Percentiles rank a stretch among this genome's conserved stretches.
These are phyloP conservation scores for Cynaeus angustus DNA, from an alignment of 2,888 invertebrate genomes.

Conservation along the genomic window DNA sequence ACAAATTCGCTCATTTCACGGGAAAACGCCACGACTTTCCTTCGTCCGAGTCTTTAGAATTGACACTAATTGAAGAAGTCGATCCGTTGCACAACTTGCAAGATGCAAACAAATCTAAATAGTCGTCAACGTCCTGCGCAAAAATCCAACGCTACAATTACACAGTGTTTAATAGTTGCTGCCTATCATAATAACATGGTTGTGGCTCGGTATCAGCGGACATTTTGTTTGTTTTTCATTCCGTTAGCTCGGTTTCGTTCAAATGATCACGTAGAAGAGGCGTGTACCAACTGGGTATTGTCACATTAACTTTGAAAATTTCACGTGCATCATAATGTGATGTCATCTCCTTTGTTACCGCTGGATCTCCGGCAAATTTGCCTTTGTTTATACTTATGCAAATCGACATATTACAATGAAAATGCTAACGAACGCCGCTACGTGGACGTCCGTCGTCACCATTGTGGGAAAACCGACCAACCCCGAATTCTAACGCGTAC, in stretches of 20 bases:
- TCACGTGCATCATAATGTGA: constrained; percentile 53
- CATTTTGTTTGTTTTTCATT: constrained; percentile 51
- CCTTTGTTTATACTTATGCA: constrained; percentile 45
- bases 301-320: constrained; percentile 54
- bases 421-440: constrained; percentile 26
- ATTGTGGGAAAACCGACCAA: constrained; percentile 14
- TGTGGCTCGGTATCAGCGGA: constrained; percentile 43
- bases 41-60: constrained; percentile 9
- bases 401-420: constrained; percentile 31
- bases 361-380: constrained; percentile 39
- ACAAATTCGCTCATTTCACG: constrained; percentile 69
- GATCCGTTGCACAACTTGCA: constrained; percentile 44
- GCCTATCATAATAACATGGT: constrained; percentile 47
- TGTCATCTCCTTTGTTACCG: constrained; percentile 49
- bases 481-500: neutral
- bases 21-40: constrained; percentile 60
- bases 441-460: constrained; percentile 27
- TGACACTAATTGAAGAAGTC: constrained; percentile 48
- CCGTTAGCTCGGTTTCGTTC: constrained; percentile 45
- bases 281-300: constrained; percentile 52
- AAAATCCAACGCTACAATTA: constrained; percentile 46
- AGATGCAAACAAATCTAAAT: constrained; percentile 51
- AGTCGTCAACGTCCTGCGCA: constrained; percentile 34
- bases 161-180: constrained; percentile 49
- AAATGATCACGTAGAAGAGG: constrained; percentile 52